These are phyloP conservation scores for Apamea sordens DNA, from an alignment of 2,888 invertebrate species.

Conservation along the genomic window DNA sequence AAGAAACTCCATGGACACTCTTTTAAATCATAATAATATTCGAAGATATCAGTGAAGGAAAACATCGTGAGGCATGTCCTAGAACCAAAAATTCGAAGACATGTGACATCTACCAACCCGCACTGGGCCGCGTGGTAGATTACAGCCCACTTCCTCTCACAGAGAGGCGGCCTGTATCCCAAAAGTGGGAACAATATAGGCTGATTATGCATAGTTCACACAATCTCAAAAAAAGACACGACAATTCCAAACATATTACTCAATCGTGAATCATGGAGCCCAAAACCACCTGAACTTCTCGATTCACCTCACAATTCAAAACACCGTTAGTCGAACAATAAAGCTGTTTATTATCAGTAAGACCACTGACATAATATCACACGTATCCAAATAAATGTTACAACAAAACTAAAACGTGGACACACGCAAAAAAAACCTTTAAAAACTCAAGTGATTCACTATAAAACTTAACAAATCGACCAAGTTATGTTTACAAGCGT, in stretches of 20 bases:
- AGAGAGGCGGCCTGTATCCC: too few relatives aligned
- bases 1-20: too few relatives aligned
- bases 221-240: not conserved
- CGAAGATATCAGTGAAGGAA: too few relatives aligned
- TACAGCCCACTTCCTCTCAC: too few relatives aligned
- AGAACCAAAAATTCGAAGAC: too few relatives aligned
- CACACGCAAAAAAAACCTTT: slow-evolving; percentile 68
- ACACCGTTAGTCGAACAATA: slow-evolving; percentile 80
- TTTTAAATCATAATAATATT: too few relatives aligned
- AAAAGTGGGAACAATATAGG: too few relatives aligned
- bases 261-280: slow-evolving; percentile 13
- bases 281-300: slow-evolving; percentile 16
- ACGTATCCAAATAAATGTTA: slow-evolving; percentile 79
- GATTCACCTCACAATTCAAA: slow-evolving; percentile 40
- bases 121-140: too few relatives aligned
- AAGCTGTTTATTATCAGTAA: slow-evolving; percentile 79
- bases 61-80: too few relatives aligned
- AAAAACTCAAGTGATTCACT: slow-evolving; percentile 84
- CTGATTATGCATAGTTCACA: too few relatives aligned
- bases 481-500: slow-evolving; percentile 38
- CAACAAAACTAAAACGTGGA: slow-evolving; percentile 78
- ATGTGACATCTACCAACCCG: too few relatives aligned
- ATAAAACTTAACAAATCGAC: slow-evolving; percentile 75
- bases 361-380: slow-evolving; percentile 86
- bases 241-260: slow-evolving; percentile 1